Evolutionary conservation across 2,113 vertebrate species (phyloP).

Genomic region (Bolborhynchus lineola): DNA sequence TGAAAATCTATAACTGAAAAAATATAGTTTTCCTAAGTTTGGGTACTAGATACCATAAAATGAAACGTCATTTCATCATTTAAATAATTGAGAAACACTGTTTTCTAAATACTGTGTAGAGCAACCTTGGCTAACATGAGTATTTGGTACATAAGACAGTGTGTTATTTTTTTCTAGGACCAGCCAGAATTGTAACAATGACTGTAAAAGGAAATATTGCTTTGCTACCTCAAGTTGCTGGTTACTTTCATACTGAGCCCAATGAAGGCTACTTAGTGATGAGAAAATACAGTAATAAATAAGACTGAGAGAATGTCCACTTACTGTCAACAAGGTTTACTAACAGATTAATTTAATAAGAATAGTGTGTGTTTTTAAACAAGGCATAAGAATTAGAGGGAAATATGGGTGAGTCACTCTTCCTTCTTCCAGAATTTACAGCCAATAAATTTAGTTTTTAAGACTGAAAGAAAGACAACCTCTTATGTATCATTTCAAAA

Average conservation of each 20-base stretch:
- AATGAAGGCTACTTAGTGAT: neutral
- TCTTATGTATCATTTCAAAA: neutral
- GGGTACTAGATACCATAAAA: neutral
- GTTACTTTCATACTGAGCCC: neutral
- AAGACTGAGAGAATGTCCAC: neutral
- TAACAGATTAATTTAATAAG: neutral
- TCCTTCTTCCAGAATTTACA: neutral
- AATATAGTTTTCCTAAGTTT: neutral
- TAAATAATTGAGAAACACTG: neutral
- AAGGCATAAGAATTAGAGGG: neutral
- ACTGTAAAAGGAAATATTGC: neutral
- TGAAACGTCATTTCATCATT: neutral
- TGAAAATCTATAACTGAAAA: neutral
- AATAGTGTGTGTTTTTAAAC: neutral
- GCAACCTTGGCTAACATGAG: neutral
- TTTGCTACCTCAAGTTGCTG: neutral
- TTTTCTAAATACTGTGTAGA: neutral
- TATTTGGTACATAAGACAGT: neutral
- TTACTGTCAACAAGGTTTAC: neutral
- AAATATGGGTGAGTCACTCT: neutral
- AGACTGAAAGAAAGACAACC: neutral
- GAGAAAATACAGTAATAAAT: neutral
- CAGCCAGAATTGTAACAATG: neutral
- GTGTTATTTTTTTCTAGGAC: neutral
- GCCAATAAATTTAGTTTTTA: neutral